Evolutionary conservation across 2,888 invertebrate species (phyloP), one percentile per base, ranked within the genome.

Genomic region (Acleris holmiana): DNA sequence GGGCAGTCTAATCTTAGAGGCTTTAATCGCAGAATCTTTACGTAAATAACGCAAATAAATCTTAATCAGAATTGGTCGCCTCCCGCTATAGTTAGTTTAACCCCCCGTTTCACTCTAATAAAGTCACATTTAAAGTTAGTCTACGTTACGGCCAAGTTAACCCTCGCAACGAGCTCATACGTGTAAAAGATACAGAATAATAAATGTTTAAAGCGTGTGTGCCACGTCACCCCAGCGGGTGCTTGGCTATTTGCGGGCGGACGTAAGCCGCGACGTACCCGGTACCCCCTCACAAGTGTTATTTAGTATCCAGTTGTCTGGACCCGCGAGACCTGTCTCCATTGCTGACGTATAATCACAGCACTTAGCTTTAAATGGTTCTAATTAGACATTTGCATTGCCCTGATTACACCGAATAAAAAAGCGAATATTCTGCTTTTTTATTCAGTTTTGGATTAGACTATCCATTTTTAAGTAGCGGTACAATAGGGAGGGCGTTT

Each of bases 191-290:
- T 25, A 47, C 56, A 47, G 29, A 29, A 47, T 47, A 57, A 29
- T 47, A 47, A 57, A 57, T 57, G 56, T 57, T 57, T 47, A 18
- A 47, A 29, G 29, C 47, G 46, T 23, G 56, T 44, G 47, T 25
- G 46, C 29, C 15, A 56, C 47, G 56, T 57, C 46, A 70, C 73
- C 71, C 73, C 18, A 55, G 66, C 61, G 72, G 70, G 71, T 74
- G 73, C 73, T 76, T 73, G 68, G 70, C 76, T 77, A 75, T 79
- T 80, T 78, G 79, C 62, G 76, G 76, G 66, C 66, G 64, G 69
- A 67, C 71, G 58, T 70, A 67, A 74, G 72, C 55, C 51, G 60
- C 59, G 41, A 25, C 56, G 44, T 50, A 47, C 29, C 56, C 18
- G 44, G 19, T 44, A 56, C 47, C 6, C 6, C 68, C 73, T 69